Evolutionary conservation across 2,797 vertebrate species (phyloP).

Genomic region (Clamator glandarius): DNA sequence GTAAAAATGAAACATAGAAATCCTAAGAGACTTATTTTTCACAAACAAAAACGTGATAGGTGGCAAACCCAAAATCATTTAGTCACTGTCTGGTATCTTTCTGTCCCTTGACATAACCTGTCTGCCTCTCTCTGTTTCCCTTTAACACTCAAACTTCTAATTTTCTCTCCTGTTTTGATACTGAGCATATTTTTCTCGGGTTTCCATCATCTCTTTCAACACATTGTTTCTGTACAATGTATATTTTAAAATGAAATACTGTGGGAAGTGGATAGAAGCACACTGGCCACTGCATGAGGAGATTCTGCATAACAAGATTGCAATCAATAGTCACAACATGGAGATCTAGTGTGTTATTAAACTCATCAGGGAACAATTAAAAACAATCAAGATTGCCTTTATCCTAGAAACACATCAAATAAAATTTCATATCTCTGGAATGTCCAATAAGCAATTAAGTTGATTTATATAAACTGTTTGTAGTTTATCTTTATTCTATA

Average conservation of each 20-base stretch:
- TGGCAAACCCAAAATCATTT: neutral
- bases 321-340: neutral
- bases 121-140: neutral
- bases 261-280: neutral
- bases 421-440: neutral
- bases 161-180: neutral
- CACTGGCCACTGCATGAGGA: neutral
- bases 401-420: neutral
- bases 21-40: neutral
- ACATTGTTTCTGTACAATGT: fast-evolving
- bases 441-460: neutral
- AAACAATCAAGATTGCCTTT: neutral
- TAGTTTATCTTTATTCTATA: neutral
- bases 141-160: neutral
- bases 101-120: neutral
- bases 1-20: neutral
- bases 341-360: neutral
- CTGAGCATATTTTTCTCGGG: fast-evolving
- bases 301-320: neutral
- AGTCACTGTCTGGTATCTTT: neutral
- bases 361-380: neutral
- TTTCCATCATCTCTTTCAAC: neutral
- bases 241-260: neutral
- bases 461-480: neutral
- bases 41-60: neutral